Evolutionary conservation across 1,140 invertebrate genomes (phyloP), one percentile per base, ranked within the genome.

Genomic region (Oncopeltus fasciatus): DNA sequence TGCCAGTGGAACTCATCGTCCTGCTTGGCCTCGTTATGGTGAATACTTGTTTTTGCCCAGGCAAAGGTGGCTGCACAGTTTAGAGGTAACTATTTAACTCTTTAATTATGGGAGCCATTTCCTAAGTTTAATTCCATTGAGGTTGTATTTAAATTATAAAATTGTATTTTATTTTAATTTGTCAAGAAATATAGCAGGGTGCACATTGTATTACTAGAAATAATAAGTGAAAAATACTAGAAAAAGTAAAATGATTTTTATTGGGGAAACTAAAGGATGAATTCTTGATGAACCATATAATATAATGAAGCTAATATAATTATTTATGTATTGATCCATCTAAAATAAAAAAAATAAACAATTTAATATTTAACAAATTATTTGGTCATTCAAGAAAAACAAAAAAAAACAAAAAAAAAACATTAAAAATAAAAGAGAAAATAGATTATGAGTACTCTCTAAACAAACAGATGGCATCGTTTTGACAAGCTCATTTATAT

Each of bases 1-100:
- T 78, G 80, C 16, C 69, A 91, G 88, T 75, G 90, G 89, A 33
- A 72, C 80, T 29, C 89, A 90, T 73, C 79, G 90, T 67, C 87
- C 88, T 26, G 72, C 89, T 12, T 91, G 89, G 82, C 82, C 89
- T 11, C 74, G 79, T 49, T 94, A 86, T 74, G 91, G 91, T 43
- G 86, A 88, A 72, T 93, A 93, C 71, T 77, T 74, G 60, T 93
- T 84, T 74, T 62, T 92, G 43, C 91, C 91, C 8, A 78, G 74
- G 57, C 89, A 94, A 71, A 74, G 91, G 67, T 94, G 89, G 86
- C 65, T 93, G 8, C 88, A 92, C 68, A 90, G 80, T 72, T 74
- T 93, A 31, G 90, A 92, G 75, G 82, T 84, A 53, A 27, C 31
- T 8, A 14, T 38, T 38, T 8, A 38, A 8, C 14, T 38, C 31